Conservation (phyloP, 2,888 invertebrate genomes). For the Callosobruchus maculatus region DNA sequence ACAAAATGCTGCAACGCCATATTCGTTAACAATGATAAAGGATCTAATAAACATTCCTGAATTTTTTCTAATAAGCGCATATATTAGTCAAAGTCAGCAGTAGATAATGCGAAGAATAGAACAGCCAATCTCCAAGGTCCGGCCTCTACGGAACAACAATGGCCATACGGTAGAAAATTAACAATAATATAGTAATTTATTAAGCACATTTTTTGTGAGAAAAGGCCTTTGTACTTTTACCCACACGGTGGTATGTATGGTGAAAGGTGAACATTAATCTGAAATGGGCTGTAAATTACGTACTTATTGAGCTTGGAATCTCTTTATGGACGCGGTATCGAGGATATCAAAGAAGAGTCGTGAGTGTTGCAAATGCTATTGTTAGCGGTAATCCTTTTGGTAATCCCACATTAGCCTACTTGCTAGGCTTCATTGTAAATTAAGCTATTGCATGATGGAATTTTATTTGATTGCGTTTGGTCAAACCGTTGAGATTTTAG, state of each 20-base stretch:
- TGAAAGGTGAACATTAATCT: background rate
- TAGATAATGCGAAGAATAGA: background rate
- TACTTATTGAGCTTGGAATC: background rate
- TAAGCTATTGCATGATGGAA: background rate
- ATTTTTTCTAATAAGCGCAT: background rate
- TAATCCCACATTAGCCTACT: background rate
- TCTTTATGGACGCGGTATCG: background rate
- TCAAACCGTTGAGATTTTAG: too few relatives aligned
- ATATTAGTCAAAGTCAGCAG: background rate
- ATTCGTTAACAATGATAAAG: background rate
- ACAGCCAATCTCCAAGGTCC: background rate
- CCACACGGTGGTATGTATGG: background rate
- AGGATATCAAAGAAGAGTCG: background rate
- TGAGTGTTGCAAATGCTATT: background rate
- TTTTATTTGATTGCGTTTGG: background rate
- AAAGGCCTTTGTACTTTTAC: background rate
- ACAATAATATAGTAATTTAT: background rate
- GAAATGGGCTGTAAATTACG: background rate
- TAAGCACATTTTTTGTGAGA: background rate
- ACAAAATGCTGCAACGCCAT: background rate
- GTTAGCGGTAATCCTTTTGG: background rate
- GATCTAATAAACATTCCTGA: background rate
- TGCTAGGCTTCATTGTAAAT: background rate
- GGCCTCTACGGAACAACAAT: background rate
- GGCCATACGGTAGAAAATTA: background rate